Conservation (phyloP, 2,113 vertebrate species). For the Nothobranchius furzeri region DNA sequence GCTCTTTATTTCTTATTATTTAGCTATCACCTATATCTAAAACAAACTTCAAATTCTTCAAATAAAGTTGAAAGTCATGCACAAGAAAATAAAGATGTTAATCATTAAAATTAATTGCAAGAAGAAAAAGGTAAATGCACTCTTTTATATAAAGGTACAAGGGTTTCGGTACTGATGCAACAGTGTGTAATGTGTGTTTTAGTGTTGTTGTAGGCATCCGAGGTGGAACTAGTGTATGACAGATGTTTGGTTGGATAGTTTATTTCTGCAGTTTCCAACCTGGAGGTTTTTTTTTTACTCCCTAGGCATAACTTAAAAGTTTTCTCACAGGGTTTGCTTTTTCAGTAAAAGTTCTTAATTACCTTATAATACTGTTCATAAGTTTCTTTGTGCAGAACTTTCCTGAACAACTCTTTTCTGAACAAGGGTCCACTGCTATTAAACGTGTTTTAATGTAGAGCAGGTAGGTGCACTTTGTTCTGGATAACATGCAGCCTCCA, state of each 20-base stretch:
- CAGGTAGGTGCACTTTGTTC: slow-evolving; percentile 35
- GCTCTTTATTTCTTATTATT: background rate
- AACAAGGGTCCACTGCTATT: slow-evolving; percentile 2
- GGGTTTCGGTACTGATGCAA: background rate
- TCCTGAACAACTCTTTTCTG: slow-evolving; percentile 20
- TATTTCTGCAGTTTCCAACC: background rate
- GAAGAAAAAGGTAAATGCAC: background rate
- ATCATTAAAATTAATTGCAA: background rate
- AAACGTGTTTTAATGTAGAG: slow-evolving; percentile 10
- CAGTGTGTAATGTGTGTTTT: background rate
- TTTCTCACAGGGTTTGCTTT: background rate
- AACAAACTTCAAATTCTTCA: background rate
- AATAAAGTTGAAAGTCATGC: background rate
- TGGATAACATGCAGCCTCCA: slow-evolving; percentile 25
- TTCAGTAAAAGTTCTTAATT: background rate
- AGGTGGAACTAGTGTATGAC: background rate
- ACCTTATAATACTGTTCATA: background rate
- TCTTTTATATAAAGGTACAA: background rate
- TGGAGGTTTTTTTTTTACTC: background rate
- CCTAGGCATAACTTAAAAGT: background rate
- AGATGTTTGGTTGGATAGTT: background rate
- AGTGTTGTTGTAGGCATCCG: background rate
- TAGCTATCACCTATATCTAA: background rate
- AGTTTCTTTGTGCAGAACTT: slow-evolving; percentile 3
- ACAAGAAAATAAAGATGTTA: background rate